These are phyloP conservation scores for Erpobdella octoculata DNA, from an alignment of 2,888 invertebrate species.

Conservation along the genomic window DNA sequence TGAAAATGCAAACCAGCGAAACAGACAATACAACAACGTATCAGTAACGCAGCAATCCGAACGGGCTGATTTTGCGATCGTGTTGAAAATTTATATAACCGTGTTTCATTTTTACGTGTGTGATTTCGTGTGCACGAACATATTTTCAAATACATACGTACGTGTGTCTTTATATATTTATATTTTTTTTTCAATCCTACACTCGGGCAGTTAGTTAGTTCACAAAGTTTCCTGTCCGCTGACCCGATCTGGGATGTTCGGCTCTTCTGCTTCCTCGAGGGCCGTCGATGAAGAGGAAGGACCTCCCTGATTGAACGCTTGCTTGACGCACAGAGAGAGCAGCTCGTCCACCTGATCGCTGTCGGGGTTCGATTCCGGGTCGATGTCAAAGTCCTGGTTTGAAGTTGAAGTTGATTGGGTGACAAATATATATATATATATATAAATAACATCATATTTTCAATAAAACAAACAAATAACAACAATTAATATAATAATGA, in stretches of 20 bases:
- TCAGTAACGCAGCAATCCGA: no score
- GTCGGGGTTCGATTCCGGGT: slow-evolving; percentile 45
- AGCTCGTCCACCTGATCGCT: slow-evolving; percentile 50
- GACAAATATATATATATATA: not conserved
- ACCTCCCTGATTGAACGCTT: slow-evolving; percentile 43
- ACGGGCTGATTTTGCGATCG: no score
- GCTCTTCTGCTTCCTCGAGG: not conserved
- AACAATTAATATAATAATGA: not conserved
- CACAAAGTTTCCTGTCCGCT: slow-evolving; percentile 13
- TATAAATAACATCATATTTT: not conserved
- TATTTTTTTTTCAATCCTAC: slow-evolving; percentile 14
- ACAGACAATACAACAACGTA: no score
- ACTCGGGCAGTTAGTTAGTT: slow-evolving; percentile 27
- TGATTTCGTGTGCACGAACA: not conserved
- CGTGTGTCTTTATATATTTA: not conserved
- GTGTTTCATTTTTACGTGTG: no score
- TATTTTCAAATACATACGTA: no score
- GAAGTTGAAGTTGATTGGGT: not conserved
- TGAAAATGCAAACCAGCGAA: no score
- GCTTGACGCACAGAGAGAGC: slow-evolving; percentile 47
- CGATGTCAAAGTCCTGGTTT: slow-evolving; percentile 49
- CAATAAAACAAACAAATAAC: not conserved
- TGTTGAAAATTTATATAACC: no score
- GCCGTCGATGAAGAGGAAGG: not conserved
- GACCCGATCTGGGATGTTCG: not conserved